These are phyloP conservation scores for Galaxias olidus DNA, from an alignment of 2,797 vertebrate genomes.

Conservation along the genomic window DNA sequence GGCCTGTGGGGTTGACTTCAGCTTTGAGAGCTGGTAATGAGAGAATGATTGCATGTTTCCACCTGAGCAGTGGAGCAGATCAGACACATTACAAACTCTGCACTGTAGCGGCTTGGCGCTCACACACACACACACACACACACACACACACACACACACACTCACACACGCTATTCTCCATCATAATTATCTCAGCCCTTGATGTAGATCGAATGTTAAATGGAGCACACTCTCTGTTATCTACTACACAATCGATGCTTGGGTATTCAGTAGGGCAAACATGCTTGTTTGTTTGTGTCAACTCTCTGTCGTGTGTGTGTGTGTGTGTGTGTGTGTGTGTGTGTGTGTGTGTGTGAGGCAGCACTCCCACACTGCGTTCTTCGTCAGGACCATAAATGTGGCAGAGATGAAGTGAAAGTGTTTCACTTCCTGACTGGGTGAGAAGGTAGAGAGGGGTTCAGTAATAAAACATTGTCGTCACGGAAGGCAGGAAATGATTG, in stretches of 20 bases:
- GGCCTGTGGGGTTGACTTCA: too few relatives aligned
- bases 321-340: background rate
- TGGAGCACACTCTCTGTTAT: background rate
- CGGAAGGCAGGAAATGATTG: too few relatives aligned
- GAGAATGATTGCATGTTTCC: slow-evolving; percentile 56
- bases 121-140: slow-evolving; percentile 8
- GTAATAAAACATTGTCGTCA: slow-evolving; percentile 6
- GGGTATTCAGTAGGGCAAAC: too few relatives aligned
- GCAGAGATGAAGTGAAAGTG: slow-evolving; percentile 31
- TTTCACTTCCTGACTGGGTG: slow-evolving; percentile 20
- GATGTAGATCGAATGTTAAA: slow-evolving; percentile 44
- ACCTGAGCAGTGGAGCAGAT: slow-evolving; percentile 41
- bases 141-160: background rate
- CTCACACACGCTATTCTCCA: slow-evolving; percentile 24
- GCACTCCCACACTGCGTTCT: background rate
- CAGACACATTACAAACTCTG: slow-evolving; percentile 48
- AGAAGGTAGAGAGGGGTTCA: background rate
- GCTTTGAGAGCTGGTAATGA: slow-evolving; percentile 50
- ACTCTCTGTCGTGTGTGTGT: background rate
- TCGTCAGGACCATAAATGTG: slow-evolving; percentile 36
- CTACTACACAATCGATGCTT: too few relatives aligned
- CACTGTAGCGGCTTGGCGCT: background rate
- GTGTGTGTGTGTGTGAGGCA: background rate
- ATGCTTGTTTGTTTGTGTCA: too few relatives aligned
- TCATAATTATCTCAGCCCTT: slow-evolving; percentile 36